Conservation (phyloP, 2,888 invertebrate genomes). For the Netelia virgata region DNA sequence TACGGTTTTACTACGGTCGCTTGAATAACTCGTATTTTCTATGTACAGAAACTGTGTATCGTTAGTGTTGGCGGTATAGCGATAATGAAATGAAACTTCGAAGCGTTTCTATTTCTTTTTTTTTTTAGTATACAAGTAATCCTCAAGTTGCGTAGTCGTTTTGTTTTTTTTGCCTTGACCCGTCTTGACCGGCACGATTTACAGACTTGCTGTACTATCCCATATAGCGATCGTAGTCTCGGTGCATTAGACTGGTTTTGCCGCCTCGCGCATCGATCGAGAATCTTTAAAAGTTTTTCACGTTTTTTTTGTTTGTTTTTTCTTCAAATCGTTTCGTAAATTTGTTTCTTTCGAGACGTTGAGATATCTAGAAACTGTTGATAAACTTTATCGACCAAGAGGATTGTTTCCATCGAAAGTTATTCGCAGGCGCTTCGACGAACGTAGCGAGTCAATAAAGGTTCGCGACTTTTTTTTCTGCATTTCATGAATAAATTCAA, state of each 20-base stretch:
- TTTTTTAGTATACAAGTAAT: slow-evolving; percentile 15
- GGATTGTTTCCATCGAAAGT: background rate
- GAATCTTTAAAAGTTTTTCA: background rate
- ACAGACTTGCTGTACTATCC: slow-evolving; percentile 9
- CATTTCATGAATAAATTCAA: slow-evolving; percentile 62
- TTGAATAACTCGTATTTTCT: background rate
- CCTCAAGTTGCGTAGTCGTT: slow-evolving; percentile 3
- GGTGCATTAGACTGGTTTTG: slow-evolving; percentile 2
- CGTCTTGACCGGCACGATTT: slow-evolving; percentile 9
- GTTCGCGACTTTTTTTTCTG: slow-evolving; percentile 22
- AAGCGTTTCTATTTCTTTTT: slow-evolving; percentile 9
- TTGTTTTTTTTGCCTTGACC: slow-evolving; percentile 57
- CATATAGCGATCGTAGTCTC: slow-evolving; percentile 4
- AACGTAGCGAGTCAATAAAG: background rate
- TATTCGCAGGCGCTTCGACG: background rate
- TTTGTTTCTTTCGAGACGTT: background rate
- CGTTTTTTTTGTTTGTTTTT: slow-evolving; percentile 4
- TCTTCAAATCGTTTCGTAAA: too few species aligned
- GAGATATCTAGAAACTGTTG: too few species aligned
- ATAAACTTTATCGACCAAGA: too few species aligned
- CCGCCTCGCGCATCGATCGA: slow-evolving; percentile 1
- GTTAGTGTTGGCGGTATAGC: background rate
- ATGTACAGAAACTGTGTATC: background rate
- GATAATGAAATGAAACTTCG: slow-evolving; percentile 17
- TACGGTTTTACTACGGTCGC: background rate